phyloP scores from a whole-genome alignment of 2,113 vertebrate species.

The Hypanus sabinus region DNA sequence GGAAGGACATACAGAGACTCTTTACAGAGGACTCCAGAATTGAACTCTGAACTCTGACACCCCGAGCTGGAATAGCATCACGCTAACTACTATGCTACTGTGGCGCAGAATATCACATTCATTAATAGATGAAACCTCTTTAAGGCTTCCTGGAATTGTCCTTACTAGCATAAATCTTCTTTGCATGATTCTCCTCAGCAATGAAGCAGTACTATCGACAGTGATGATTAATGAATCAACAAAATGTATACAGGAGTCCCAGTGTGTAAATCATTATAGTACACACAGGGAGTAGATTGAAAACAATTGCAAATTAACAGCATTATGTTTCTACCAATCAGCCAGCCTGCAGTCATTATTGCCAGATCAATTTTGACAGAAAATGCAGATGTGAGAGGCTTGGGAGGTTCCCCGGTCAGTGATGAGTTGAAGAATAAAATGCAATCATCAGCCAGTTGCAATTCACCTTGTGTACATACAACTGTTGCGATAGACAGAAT shows the following conservation, averaged over 20 bases:
- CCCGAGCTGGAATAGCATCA: too few relatives aligned
- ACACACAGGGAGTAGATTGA: background rate
- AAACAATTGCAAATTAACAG: background rate
- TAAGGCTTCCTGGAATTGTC: background rate
- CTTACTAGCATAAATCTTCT: background rate
- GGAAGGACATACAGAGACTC: too few relatives aligned
- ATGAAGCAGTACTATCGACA: background rate
- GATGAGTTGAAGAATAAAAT: background rate
- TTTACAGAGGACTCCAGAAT: too few relatives aligned
- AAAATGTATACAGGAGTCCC: background rate
- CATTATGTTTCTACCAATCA: conserved; percentile 10
- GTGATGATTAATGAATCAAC: background rate
- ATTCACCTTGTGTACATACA: too few relatives aligned
- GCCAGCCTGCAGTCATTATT: background rate
- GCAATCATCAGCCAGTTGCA: background rate
- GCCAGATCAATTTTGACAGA: background rate
- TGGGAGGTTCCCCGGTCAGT: background rate
- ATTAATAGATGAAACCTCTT: background rate
- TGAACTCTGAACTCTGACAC: too few relatives aligned
- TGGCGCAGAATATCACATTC: background rate
- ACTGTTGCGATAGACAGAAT: background rate
- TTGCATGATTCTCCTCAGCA: background rate
- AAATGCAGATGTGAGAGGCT: background rate
- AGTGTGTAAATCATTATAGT: background rate
- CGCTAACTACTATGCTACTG: too few relatives aligned